Evolutionary conservation across 2,888 invertebrate species (phyloP).

Genomic region (Eudemis profundana): DNA sequence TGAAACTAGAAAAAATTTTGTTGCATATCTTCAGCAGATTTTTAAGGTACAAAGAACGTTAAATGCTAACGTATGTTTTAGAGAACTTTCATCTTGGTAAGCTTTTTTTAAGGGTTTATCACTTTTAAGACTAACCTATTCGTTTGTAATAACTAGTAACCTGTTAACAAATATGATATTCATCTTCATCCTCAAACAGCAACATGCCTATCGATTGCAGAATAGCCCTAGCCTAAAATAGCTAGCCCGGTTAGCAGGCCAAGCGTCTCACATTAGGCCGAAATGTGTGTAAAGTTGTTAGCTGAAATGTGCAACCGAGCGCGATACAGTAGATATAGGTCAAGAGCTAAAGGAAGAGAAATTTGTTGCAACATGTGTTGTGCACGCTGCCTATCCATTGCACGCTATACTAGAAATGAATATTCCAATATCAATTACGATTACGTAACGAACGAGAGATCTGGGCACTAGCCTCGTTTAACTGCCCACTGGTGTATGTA

Average conservation of each 20-base stretch:
- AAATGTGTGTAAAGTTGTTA: conserved; percentile 37
- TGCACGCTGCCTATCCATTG: conserved; percentile 18
- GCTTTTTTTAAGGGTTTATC: no score
- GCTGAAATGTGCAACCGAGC: conserved; percentile 29
- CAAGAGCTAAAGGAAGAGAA: conserved; percentile 33
- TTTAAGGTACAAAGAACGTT: no score
- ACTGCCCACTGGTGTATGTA: not conserved
- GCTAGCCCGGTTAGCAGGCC: conserved; percentile 54
- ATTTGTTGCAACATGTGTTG: conserved; percentile 24
- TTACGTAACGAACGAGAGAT: conserved; percentile 21
- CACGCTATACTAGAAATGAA: conserved; percentile 31
- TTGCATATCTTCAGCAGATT: no score
- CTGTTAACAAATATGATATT: not conserved
- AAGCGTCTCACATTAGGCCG: conserved; percentile 47
- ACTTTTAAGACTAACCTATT: no score
- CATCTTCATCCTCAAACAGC: conserved; percentile 8
- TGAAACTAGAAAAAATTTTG: no score
- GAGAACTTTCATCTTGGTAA: no score
- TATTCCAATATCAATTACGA: conserved; percentile 30
- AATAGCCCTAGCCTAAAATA: conserved; percentile 52
- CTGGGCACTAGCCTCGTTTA: not conserved
- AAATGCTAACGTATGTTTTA: no score
- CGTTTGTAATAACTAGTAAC: not conserved
- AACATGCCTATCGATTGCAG: conserved; percentile 18
- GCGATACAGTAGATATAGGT: conserved; percentile 29